Evolutionary conservation across 2,888 invertebrate species (phyloP), one percentile per base, ranked within the genome.

Genomic region (Temnothorax ravouxi): DNA sequence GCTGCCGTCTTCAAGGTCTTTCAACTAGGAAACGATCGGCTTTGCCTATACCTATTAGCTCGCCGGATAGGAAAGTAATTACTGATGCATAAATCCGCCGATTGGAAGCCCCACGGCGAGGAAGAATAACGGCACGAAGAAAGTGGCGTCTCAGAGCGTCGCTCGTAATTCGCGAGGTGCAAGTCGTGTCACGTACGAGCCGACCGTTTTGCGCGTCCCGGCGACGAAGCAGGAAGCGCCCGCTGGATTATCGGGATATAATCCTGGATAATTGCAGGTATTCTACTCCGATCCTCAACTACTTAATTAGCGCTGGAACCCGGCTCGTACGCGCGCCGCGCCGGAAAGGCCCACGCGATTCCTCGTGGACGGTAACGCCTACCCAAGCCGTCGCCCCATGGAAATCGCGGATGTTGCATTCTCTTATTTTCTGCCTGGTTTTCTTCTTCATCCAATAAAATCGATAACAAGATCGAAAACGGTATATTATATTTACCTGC

Each of bases 301-400:
- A 89, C 88, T 88, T 87, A 89, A 88, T 88, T 88, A 89, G 84
- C 87, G 66, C 82, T 80, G 84, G 80, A 84, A 72, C 71, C 67
- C 50, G 64, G 29, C 41, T 67, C 54, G 52, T 18, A 76, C 2
- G 2, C 2, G 2, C 77, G 47, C 47, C 72, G 72, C 77, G 47
- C 47, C 72, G 72, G 79, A 71, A 50, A 61, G 59, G 11, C 18
- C 29, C 21, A 47, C 18, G 71, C 59, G 79, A 59, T 71, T 59
- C 18, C 79, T n/a, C 56, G 47, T 47, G 47, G 56, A 34, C 47
- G 47, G 74, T 74, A 74, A 74, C 72, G 72, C 72, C 34, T 38
- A 71, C 67, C 41, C 18, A 71, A 21, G 21, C 34, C 54, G 52
- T 38, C 79, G 34, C 41, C 47, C 15, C 59, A 25, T 61, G 25